A percentile compares a stretch with the other conserved stretches of the same genome.
These are phyloP conservation scores for Pipistrellus kuhlii DNA, from an alignment of 2,797 vertebrate species.

Conservation along the genomic window DNA sequence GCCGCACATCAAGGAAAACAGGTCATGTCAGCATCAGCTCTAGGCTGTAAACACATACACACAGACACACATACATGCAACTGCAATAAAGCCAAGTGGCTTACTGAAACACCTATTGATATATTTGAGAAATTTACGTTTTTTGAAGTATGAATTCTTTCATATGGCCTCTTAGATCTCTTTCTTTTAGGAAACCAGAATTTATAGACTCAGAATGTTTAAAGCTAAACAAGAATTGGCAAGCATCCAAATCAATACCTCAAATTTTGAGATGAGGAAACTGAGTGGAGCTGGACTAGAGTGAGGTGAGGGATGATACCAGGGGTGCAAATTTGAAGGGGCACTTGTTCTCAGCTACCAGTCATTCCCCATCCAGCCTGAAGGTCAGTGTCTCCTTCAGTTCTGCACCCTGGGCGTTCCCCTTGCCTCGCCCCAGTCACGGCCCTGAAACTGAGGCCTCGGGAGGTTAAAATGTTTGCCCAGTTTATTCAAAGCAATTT, in stretches of 20 bases:
- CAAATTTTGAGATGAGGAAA: neutral
- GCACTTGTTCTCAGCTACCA: rapidly evolving
- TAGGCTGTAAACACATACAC: neutral
- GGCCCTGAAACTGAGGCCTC: neutral
- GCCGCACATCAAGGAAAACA: neutral
- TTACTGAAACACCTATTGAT: slow-evolving; percentile 55
- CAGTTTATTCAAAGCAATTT: neutral
- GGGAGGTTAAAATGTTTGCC: neutral
- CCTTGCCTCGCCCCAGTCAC: neutral
- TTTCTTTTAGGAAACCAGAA: slow-evolving; percentile 48
- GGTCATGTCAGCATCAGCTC: neutral
- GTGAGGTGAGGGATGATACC: no score
- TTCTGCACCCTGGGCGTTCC: neutral
- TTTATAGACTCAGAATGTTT: slow-evolving; percentile 8
- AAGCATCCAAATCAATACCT: neutral
- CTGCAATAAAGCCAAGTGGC: neutral
- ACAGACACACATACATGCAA: neutral
- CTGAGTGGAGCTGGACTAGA: neutral
- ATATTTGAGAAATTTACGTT: slow-evolving; percentile 8
- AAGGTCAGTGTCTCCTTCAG: neutral
- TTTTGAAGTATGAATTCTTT: slow-evolving; percentile 25
- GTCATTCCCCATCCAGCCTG: rapidly evolving
- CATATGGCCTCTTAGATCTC: neutral
- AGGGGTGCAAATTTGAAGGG: neutral
- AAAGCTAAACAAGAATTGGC: neutral